Conservation (phyloP, 2,797 vertebrate genomes). For the Corythornis leucogaster region DNA sequence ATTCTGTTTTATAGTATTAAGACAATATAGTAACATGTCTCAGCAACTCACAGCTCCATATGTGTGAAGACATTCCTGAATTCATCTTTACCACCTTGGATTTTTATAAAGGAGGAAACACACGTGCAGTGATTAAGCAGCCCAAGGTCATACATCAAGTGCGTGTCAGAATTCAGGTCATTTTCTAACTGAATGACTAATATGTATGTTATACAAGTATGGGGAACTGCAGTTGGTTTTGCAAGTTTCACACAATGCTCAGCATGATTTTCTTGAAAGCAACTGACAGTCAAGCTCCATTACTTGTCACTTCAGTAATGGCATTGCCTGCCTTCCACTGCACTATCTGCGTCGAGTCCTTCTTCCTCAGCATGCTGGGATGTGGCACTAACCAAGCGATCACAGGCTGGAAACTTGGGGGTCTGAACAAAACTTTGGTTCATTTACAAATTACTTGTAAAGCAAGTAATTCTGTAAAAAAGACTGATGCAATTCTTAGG, state of each 20-base stretch:
- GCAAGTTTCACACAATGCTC: neutral
- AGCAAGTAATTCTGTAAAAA: neutral
- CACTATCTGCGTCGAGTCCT: neutral
- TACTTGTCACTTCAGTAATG: neutral
- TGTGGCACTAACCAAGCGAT: fast-evolving
- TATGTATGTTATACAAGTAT: fast-evolving
- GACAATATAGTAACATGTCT: constrained; percentile 9
- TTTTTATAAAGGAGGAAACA: neutral
- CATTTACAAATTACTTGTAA: too few species aligned
- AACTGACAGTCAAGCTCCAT: neutral
- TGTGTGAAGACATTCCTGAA: neutral
- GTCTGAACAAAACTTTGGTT: neutral
- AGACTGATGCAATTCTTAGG: neutral
- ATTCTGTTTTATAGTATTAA: neutral
- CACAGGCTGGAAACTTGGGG: neutral
- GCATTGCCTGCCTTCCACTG: neutral
- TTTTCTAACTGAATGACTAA: neutral
- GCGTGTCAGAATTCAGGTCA: neutral
- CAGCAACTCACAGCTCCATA: neutral
- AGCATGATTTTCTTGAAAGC: neutral
- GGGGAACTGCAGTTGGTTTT: neutral
- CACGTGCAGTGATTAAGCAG: neutral
- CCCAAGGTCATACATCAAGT: neutral
- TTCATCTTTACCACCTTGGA: neutral
- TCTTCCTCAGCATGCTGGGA: neutral